Evolutionary conservation across 2,888 invertebrate species (phyloP).

Genomic region (Anticlea derivata): DNA sequence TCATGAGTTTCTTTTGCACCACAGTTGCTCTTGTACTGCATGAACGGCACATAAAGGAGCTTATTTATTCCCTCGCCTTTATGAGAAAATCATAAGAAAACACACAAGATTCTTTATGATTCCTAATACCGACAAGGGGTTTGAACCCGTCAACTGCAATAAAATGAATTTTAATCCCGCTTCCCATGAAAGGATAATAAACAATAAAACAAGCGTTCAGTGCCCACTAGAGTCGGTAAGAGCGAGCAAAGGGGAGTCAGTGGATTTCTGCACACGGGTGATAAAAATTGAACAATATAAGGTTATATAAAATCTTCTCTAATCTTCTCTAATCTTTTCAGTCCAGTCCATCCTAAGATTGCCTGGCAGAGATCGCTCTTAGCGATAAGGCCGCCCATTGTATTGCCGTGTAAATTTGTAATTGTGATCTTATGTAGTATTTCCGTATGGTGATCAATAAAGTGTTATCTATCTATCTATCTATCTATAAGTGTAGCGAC

Average conservation of each 20-base stretch:
- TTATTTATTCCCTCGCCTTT: neutral
- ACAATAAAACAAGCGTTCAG: conserved; percentile 36
- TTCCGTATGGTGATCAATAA: no score
- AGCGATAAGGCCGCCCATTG: no score
- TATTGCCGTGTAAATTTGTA: no score
- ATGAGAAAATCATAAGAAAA: conserved; percentile 2
- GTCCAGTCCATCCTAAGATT: no score
- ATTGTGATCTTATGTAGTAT: no score
- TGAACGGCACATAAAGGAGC: neutral
- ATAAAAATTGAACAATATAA: conserved; percentile 6
- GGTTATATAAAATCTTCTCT: neutral
- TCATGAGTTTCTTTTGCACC: no score
- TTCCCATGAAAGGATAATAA: conserved; percentile 34
- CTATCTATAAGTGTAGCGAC: no score
- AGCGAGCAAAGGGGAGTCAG: conserved; percentile 20
- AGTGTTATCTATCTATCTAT: no score
- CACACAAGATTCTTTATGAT: conserved; percentile 5
- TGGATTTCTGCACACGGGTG: conserved; percentile 4
- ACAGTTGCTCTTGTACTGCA: no score
- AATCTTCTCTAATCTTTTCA: no score
- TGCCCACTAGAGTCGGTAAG: conserved; percentile 31
- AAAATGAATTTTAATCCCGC: conserved; percentile 30
- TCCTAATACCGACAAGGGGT: conserved; percentile 23
- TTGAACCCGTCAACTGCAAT: conserved; percentile 27
- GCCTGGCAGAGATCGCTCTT: no score